These are phyloP conservation scores for Beris chalybata DNA, from an alignment of 2,888 invertebrate genomes.

Conservation along the genomic window DNA sequence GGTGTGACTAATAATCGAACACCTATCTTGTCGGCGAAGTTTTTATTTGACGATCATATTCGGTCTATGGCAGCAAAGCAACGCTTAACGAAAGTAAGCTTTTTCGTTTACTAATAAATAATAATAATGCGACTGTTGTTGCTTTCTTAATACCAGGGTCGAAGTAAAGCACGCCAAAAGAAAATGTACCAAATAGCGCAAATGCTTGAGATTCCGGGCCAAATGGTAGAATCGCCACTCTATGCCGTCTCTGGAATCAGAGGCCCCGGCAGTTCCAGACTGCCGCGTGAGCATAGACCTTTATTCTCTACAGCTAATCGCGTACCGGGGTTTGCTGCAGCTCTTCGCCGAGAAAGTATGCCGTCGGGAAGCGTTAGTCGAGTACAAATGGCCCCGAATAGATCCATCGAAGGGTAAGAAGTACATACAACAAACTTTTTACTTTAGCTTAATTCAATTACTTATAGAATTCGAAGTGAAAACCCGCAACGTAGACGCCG, in stretches of 20 bases:
- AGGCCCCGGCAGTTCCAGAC: constrained; percentile 54
- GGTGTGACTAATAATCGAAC: constrained; percentile 67
- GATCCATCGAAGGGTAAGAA: constrained; percentile 51
- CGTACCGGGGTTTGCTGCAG: constrained; percentile 64
- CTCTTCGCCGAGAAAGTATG: constrained; percentile 58
- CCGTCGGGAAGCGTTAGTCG: constrained; percentile 50
- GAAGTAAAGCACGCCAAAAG: constrained; percentile 91
- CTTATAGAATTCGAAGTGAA: constrained; percentile 40
- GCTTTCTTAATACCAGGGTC: constrained; percentile 64
- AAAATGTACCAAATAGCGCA: constrained; percentile 96
- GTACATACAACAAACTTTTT: constrained; percentile 5
- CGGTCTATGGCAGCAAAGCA: constrained; percentile 99
- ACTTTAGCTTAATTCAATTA: neutral
- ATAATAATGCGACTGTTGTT: neutral
- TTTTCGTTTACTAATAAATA: neutral
- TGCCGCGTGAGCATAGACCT: constrained; percentile 58
- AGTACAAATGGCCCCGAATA: constrained; percentile 53
- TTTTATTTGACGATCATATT: constrained; percentile 98
- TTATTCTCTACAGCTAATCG: constrained; percentile 58
- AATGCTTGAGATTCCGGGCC: constrained; percentile 77
- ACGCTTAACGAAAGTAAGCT: constrained; percentile 70
- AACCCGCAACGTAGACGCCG: constrained; percentile 53
- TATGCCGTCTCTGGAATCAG: constrained; percentile 51
- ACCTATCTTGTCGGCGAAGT: constrained; percentile 85
- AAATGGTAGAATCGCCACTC: constrained; percentile 49